Conservation (phyloP, 2,888 invertebrate genomes). For the Drosophila mimica region DNA sequence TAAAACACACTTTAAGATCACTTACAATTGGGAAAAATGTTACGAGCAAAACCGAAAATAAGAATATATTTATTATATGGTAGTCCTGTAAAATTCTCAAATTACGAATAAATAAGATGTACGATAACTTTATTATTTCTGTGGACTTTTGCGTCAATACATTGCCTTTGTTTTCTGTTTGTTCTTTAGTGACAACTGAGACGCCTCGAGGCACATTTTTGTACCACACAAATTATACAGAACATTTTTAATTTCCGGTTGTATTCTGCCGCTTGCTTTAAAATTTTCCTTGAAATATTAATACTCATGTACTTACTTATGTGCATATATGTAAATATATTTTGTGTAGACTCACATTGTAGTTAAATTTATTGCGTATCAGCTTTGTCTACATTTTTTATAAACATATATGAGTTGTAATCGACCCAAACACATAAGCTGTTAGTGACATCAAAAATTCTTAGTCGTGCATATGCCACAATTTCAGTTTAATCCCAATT, state of each 20-base stretch:
- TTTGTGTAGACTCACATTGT: not conserved
- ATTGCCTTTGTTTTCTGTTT: slow-evolving; percentile 12
- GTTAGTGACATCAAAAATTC: not conserved
- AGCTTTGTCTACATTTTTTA: slow-evolving; percentile 3
- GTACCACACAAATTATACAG: slow-evolving; percentile 20
- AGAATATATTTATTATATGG: slow-evolving; percentile 51
- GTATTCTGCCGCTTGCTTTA: slow-evolving; percentile 48
- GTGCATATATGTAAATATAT: slow-evolving; percentile 1
- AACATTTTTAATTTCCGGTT: slow-evolving; percentile 29
- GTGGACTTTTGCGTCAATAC: slow-evolving; percentile 7
- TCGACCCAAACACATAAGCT: not conserved
- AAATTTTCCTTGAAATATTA: slow-evolving; percentile 21
- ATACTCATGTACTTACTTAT: not conserved
- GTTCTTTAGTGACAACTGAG: slow-evolving; percentile 16
- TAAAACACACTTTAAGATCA: slow-evolving; percentile 85
- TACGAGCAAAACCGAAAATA: slow-evolving; percentile 62
- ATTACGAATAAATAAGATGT: slow-evolving; percentile 46
- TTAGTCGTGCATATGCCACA: not conserved
- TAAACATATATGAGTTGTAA: slow-evolving; percentile 23
- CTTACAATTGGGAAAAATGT: slow-evolving; percentile 85
- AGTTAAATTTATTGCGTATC: not conserved
- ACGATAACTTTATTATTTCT: slow-evolving; percentile 21
- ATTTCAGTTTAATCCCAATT: not conserved
- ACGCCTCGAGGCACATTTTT: slow-evolving; percentile 12
- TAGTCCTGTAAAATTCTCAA: slow-evolving; percentile 26